Conservation (phyloP, 2,888 invertebrate species). For the Orchestes rusci region DNA sequence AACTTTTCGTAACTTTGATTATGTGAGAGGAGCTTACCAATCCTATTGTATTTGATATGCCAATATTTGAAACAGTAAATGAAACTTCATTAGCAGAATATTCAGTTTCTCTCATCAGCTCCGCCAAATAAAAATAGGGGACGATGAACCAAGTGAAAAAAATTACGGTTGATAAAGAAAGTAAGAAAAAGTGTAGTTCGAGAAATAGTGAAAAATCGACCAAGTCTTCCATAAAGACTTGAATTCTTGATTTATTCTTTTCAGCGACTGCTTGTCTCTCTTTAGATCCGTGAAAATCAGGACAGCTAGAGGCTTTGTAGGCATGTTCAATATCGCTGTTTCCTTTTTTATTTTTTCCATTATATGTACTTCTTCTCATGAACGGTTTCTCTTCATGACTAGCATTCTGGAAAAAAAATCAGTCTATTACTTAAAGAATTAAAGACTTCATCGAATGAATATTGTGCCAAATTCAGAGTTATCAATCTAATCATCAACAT, state of each 20-base stretch:
- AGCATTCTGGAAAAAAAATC: too few relatives aligned
- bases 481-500: too few relatives aligned
- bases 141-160: conserved; percentile 93
- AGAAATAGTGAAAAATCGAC: conserved; percentile 74
- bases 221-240: conserved; percentile 61
- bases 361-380: too few relatives aligned
- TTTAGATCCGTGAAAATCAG: too few relatives aligned
- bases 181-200: conserved; percentile 68
- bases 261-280: too few relatives aligned
- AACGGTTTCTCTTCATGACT: too few relatives aligned
- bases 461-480: too few relatives aligned
- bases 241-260: too few relatives aligned
- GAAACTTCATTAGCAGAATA: conserved; percentile 69
- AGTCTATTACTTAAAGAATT: too few relatives aligned
- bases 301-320: conserved; percentile 91
- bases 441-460: too few relatives aligned
- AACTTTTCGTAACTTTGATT: not conserved
- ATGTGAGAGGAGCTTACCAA: conserved; percentile 54
- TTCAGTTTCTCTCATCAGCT: conserved; percentile 63
- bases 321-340: too few relatives aligned
- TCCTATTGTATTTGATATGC: conserved; percentile 84
- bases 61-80: conserved; percentile 76
- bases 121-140: conserved; percentile 89
- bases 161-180: conserved; percentile 79
- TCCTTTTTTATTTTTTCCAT: too few relatives aligned